These are phyloP conservation scores for Platichthys stellatus DNA, from an alignment of 2,113 vertebrate genomes.

Conservation along the genomic window DNA sequence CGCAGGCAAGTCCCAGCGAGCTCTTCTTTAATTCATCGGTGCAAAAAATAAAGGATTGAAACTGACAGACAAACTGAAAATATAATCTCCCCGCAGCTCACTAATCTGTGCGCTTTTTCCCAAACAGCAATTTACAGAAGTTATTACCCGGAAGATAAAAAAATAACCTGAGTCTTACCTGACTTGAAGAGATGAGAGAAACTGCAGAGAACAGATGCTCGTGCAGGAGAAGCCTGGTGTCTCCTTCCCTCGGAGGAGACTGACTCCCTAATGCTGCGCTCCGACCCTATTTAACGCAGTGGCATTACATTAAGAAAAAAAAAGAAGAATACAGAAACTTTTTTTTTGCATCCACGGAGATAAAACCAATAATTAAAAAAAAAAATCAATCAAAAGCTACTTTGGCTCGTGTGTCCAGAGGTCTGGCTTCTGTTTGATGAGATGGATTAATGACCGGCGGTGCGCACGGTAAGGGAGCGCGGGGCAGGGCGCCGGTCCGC, in stretches of 20 bases:
- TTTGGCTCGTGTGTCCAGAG: constrained; percentile 21
- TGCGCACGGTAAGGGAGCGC: constrained; percentile 37
- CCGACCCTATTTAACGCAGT: constrained; percentile 49
- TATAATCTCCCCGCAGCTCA: background rate
- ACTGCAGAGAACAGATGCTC: constrained; percentile 31
- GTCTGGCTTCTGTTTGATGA: background rate
- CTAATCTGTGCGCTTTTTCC: background rate
- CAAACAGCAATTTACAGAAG: constrained; percentile 8
- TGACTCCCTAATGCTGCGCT: constrained; percentile 58
- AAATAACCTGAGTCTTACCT: constrained; percentile 50
- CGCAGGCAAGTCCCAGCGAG: background rate
- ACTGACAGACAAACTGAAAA: no score
- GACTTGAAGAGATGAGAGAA: constrained; percentile 29
- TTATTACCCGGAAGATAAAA: background rate
- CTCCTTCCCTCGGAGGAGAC: background rate
- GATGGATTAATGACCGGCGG: constrained; percentile 20
- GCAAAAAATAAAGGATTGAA: no score
- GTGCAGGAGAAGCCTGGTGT: constrained; percentile 10
- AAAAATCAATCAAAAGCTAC: constrained; percentile 31
- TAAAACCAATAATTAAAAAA: constrained; percentile 32
- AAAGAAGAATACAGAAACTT: constrained; percentile 7
- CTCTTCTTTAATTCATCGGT: background rate
- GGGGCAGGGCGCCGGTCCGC: constrained; percentile 40
- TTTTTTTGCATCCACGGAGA: constrained; percentile 52
- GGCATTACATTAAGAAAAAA: background rate